These are phyloP conservation scores for Plebejus anna DNA, from an alignment of 2,888 invertebrate species.

Conservation along the genomic window DNA sequence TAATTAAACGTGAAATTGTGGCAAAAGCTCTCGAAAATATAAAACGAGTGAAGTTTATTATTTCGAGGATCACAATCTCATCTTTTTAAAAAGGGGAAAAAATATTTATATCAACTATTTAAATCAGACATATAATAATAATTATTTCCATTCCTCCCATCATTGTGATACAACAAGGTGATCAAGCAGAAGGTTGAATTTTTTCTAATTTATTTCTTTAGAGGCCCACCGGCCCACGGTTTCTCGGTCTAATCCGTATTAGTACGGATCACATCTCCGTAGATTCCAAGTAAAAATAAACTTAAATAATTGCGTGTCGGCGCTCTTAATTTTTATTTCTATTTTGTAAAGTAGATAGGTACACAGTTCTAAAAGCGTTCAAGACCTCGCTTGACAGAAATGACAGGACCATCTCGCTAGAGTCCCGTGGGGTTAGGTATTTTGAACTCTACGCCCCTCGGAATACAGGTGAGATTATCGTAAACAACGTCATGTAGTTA, in stretches of 20 bases:
- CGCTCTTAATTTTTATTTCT: constrained; percentile 34
- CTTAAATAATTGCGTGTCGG: constrained; percentile 35
- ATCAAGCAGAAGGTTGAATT: not conserved
- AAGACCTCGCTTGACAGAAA: constrained; percentile 39
- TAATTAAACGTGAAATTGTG: not conserved
- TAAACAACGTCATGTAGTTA: constrained; percentile 32
- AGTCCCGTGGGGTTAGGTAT: constrained; percentile 17
- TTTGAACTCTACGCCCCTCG: constrained; percentile 35
- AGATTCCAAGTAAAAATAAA: constrained; percentile 29
- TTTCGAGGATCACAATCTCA: too few relatives aligned
- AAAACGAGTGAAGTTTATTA: not conserved
- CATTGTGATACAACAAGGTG: not conserved
- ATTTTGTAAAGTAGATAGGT: constrained; percentile 35
- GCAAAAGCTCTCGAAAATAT: not conserved
- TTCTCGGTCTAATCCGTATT: not conserved
- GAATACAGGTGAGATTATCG: constrained; percentile 35
- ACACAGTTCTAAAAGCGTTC: constrained; percentile 36
- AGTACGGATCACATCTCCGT: not conserved
- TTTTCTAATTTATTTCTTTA: constrained; percentile 3
- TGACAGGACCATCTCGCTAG: constrained; percentile 36
- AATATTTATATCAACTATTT: too few relatives aligned
- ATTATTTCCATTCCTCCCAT: too few relatives aligned
- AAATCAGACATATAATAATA: too few relatives aligned
- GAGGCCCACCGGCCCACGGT: not conserved
- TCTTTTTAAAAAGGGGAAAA: too few relatives aligned